These are phyloP conservation scores for Heliconius sara DNA, from an alignment of 2,888 invertebrate species.

Conservation along the genomic window DNA sequence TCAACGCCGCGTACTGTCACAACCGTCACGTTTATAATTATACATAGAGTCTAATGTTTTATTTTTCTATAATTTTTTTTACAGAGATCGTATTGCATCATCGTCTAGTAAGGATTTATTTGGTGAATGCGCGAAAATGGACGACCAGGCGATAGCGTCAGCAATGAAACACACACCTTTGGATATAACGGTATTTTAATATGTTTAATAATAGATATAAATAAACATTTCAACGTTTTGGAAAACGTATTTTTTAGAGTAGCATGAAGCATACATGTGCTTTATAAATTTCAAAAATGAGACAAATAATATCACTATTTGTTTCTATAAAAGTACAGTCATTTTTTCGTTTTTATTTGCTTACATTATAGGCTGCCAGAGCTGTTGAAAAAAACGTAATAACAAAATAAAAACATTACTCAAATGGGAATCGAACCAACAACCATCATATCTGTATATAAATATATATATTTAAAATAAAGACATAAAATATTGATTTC, in stretches of 20 bases:
- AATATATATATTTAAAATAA: neutral
- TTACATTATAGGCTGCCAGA: no score
- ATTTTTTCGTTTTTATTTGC: no score
- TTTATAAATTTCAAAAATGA: no score
- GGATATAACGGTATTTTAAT: slow-evolving; percentile 70
- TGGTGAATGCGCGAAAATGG: slow-evolving; percentile 98
- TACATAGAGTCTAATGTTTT: no score
- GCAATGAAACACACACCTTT: slow-evolving; percentile 91
- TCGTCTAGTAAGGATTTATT: slow-evolving; percentile 97
- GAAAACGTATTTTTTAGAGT: no score
- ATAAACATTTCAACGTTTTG: neutral
- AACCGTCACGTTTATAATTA: no score
- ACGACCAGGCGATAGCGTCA: slow-evolving; percentile 93
- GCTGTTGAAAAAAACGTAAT: neutral
- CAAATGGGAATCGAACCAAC: neutral
- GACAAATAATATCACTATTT: no score
- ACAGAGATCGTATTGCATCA: slow-evolving; percentile 91
- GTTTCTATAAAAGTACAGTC: no score
- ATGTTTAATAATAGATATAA: neutral
- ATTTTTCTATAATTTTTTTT: neutral
- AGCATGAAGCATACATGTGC: no score
- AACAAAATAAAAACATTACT: neutral
- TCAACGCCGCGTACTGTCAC: neutral
- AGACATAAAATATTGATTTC: slow-evolving; percentile 19
- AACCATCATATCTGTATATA: no score